Percentiles rank a stretch among this genome's conserved stretches.
Evolutionary conservation across 2,888 invertebrate species (phyloP).

Genomic region (Spodoptera littoralis): DNA sequence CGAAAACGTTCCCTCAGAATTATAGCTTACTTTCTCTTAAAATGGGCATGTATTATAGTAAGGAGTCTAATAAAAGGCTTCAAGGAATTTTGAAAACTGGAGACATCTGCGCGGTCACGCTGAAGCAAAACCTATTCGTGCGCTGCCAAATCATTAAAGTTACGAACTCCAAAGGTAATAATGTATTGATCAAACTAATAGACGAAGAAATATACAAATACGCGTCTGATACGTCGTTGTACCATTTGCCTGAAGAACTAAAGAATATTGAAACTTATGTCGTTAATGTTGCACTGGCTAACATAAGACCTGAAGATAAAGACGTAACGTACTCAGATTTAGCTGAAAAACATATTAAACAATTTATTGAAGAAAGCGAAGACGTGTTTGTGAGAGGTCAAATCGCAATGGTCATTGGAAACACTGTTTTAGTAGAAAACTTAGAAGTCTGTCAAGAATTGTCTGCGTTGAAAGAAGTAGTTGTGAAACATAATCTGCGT

Average conservation of each 20-base stretch:
- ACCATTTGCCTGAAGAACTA: slow-evolving; percentile 85
- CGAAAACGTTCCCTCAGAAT: slow-evolving; percentile 71
- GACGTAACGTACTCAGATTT: slow-evolving; percentile 79
- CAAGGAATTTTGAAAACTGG: slow-evolving; percentile 85
- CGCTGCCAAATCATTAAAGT: slow-evolving; percentile 89
- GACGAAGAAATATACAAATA: slow-evolving; percentile 88
- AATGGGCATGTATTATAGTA: slow-evolving; percentile 78
- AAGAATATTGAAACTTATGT: slow-evolving; percentile 81
- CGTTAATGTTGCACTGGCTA: slow-evolving; percentile 74
- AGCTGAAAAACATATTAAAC: slow-evolving; percentile 69
- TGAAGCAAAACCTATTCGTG: slow-evolving; percentile 82
- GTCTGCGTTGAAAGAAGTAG: slow-evolving; percentile 79
- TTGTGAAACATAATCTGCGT: slow-evolving; percentile 88
- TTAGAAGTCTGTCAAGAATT: slow-evolving; percentile 89
- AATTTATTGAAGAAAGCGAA: slow-evolving; percentile 70
- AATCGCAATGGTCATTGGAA: slow-evolving; percentile 88
- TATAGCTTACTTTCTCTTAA: slow-evolving; percentile 75
- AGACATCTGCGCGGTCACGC: slow-evolving; percentile 87
- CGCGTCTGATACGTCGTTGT: slow-evolving; percentile 78
- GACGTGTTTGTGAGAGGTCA: slow-evolving; percentile 80
- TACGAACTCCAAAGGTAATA: slow-evolving; percentile 65
- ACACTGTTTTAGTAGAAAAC: slow-evolving; percentile 90
- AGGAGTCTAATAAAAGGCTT: slow-evolving; percentile 71
- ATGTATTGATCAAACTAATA: slow-evolving; percentile 87
- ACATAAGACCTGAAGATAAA: slow-evolving; percentile 77